Evolutionary conservation across 2,888 invertebrate genomes (phyloP).

Genomic region (Drosophila colorata): DNA sequence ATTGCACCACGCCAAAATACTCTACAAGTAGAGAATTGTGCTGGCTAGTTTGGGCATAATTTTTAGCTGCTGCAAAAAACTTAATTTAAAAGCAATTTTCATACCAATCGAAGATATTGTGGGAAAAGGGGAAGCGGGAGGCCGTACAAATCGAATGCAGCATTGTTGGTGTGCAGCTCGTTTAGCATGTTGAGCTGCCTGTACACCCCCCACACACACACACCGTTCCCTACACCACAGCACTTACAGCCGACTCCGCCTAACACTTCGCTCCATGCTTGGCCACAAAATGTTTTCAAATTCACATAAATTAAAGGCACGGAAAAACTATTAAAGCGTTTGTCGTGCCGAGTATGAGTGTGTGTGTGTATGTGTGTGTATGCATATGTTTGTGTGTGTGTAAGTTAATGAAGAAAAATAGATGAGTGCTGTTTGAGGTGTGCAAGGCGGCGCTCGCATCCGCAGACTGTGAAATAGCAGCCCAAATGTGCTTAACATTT

Average conservation of each 20-base stretch:
- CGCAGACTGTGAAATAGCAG: conserved; percentile 28
- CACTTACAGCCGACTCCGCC: conserved; percentile 2
- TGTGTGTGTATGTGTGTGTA: conserved; percentile 19
- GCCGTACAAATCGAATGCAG: conserved; percentile 43
- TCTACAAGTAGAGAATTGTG: conserved; percentile 1
- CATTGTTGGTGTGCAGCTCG: conserved; percentile 24
- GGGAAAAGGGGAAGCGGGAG: not conserved
- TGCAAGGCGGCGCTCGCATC: conserved; percentile 17
- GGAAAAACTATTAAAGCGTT: conserved; percentile 74
- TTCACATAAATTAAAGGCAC: conserved; percentile 76
- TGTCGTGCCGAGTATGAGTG: conserved; percentile 47
- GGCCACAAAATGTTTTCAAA: conserved; percentile 62
- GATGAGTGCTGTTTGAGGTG: conserved; percentile 53
- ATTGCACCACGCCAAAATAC: not conserved
- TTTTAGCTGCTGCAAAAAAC: conserved; percentile 40
- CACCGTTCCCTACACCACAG: not conserved
- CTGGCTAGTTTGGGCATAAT: conserved; percentile 28
- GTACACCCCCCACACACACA: not conserved
- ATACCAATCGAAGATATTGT: conserved; percentile 36
- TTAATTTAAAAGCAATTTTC: conserved; percentile 74
- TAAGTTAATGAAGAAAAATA: conserved; percentile 71
- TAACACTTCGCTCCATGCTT: conserved; percentile 16
- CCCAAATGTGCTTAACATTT: conserved; percentile 52
- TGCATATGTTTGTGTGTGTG: conserved; percentile 30
- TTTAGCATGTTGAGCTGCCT: conserved; percentile 48